phyloP scores from a whole-genome alignment of 2,797 vertebrate genomes.

The Poeciliopsis presidionis region DNA sequence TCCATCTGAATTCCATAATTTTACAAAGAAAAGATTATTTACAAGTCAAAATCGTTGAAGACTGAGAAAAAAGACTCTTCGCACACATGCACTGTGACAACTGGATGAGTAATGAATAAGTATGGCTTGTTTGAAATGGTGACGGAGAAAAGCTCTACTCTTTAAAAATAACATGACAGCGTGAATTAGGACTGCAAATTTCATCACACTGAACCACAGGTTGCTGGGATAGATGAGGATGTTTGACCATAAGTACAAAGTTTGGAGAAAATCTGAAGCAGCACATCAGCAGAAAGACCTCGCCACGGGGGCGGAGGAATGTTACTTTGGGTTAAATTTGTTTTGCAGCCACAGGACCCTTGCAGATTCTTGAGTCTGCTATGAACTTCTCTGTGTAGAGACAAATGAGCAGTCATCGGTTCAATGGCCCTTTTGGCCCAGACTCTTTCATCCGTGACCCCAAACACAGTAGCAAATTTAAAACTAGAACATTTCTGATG shows the following conservation, averaged over 20 bases:
- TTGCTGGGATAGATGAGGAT: not conserved
- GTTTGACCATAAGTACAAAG: not conserved
- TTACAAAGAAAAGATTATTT: not conserved
- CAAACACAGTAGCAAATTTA: not conserved
- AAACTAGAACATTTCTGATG: not conserved
- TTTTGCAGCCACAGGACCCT: not conserved
- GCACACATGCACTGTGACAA: not conserved
- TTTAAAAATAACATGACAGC: not conserved
- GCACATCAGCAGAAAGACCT: not conserved
- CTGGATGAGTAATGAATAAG: not conserved
- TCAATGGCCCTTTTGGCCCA: not conserved
- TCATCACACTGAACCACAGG: not conserved
- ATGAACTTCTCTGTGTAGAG: not conserved
- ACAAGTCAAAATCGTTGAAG: not conserved
- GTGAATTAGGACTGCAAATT: not conserved
- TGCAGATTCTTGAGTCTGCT: not conserved
- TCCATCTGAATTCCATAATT: not conserved
- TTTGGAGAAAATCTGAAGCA: not conserved
- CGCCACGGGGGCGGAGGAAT: not conserved
- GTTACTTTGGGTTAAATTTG: not conserved
- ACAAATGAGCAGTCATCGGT: not conserved
- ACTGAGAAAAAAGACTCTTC: not conserved
- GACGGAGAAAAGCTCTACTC: not conserved
- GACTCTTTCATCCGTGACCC: not conserved
- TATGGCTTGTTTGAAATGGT: not conserved